Base-by-base conservation (phyloP, 2,113 vertebrate genomes). In the Nesogale talazaci region DNA sequence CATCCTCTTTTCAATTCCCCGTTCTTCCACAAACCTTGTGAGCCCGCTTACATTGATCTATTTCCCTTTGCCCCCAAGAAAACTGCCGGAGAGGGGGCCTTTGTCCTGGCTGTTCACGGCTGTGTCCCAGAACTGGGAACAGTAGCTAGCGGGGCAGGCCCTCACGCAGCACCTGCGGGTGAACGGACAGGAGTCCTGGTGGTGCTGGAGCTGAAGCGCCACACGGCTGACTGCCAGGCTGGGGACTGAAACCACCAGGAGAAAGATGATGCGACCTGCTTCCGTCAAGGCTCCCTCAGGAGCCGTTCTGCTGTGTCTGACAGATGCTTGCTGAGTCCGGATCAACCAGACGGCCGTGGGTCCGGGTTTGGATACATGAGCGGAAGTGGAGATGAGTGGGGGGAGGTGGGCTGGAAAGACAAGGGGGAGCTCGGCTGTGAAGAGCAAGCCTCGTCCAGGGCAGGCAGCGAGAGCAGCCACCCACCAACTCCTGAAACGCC, bases 321-420 rank as follows among this genome's bases (percentile, higher is more conserved):
- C 42, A 10, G 42, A 46, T 5, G 46, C 2, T 12, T 52, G 14
- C 46, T 52, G 46, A 52, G 46, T 52, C 46, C 46, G 46, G 9
- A 52, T 52, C 46, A 52, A 52, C 46, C 14, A 6, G 46, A 52
- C 14, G 46, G 46, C 46, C 10, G 46, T 6, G 46, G 46, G 46
- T 11, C 46, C 14, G 46, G 46, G 46, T 52, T 6, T 52, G 46
- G 6, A 57, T 14, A 56, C 5, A 7, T 0, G 42, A 20, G 29
- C 6, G 15, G 29, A 4, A 0, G 0, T 2, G 69, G 15, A 16
- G 38, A 7, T 12, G 38, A 9, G 4, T 2, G 19, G 8, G 23
- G 57, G 36, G 69, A 46, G 38, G 3, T 3, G 0, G 17, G 23
- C 75, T 46, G 57, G 34, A 74, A 76, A 84, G 67, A 11, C 1